Evolutionary conservation across 2,888 invertebrate genomes (phyloP), one percentile per base, ranked within the genome.

Genomic region (Temnothorax rugatulus): DNA sequence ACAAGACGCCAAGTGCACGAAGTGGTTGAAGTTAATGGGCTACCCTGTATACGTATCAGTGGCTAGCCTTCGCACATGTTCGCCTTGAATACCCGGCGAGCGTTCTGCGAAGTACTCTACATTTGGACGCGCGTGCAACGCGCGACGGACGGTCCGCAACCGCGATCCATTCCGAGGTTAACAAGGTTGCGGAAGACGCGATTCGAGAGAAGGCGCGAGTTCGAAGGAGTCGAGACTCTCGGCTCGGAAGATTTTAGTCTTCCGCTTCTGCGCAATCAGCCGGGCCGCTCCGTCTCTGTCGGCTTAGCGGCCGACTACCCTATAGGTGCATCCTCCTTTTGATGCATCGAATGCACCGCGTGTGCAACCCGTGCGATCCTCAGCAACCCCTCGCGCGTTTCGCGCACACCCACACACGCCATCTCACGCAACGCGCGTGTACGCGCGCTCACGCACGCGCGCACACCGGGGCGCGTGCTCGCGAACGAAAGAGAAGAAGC

Each of bases 281-380:
- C 73, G 47, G 13, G 87, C 91, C 89, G 91, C 91, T 93, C 90
- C 87, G 90, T 93, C 93, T 92, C 90, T 93, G 93, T 91, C 93
- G 89, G 89, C 91, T 92, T 90, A 90, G 84, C 89, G 83, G 44
- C 86, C 87, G 86, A 84, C 84, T 88, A 86, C 84, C 83, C 86
- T 77, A 13, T 82, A 76, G 76, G 85, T 84, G 88, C 88, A 85
- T 87, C 87, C 86, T 87, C 83, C 84, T 87, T 86, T 87, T 86
- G 85, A 84, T 79, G 88, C 85, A 88, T 90, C 83, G 77, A 83
- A 88, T 76, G 79, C 82, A 83, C 79, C 75, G n/a, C 44, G 34
- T 47, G n/a, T 7, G 25, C 77, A 18, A 25, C 25, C 13, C 57
- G 61, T 38, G 38, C 63, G 63, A 52, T 29, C 29, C 54, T 68